These are phyloP conservation scores for Ischnus inquisitorius DNA, from an alignment of 2,888 invertebrate species.

Conservation along the genomic window DNA sequence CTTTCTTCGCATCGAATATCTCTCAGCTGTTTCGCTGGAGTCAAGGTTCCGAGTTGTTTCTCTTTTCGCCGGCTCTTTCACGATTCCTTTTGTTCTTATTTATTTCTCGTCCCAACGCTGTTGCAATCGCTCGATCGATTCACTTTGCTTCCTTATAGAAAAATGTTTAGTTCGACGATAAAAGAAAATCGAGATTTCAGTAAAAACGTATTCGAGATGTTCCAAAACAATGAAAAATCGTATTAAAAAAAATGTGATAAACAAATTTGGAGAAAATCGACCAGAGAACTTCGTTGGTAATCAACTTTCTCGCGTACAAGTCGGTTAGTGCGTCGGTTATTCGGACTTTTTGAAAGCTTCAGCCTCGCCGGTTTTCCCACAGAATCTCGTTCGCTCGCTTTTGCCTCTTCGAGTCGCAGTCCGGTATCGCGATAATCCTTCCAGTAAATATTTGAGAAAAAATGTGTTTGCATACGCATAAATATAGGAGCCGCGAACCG, in stretches of 20 bases:
- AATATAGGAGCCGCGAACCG: conserved; percentile 37
- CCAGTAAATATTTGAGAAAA: conserved; percentile 22
- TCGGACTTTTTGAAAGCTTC: conserved; percentile 23
- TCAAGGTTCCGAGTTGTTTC: conserved; percentile 33
- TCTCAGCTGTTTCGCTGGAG: conserved; percentile 62
- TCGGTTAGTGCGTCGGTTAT: neutral
- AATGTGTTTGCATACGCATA: conserved; percentile 21
- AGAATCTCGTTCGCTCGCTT: conserved; percentile 21
- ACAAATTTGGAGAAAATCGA: too few relatives aligned
- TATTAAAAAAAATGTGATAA: too few relatives aligned
- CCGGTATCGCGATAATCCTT: conserved; percentile 32
- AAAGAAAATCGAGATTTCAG: too few relatives aligned
- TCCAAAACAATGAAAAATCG: too few relatives aligned
- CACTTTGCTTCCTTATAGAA: conserved; percentile 10
- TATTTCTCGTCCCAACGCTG: neutral
- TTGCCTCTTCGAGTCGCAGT: neutral
- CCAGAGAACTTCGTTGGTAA: too few relatives aligned
- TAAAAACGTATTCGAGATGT: too few relatives aligned
- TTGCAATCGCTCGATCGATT: conserved; percentile 34
- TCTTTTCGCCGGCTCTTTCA: conserved; percentile 34
- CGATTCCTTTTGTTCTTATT: neutral
- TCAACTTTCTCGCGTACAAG: neutral
- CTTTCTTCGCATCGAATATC: conserved; percentile 82
- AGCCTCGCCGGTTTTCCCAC: conserved; percentile 52
- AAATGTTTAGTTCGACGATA: neutral